Percentiles rank a stretch among this genome's conserved stretches.
Conservation (phyloP, 2,113 vertebrate genomes). For the Addax nasomaculatus region DNA sequence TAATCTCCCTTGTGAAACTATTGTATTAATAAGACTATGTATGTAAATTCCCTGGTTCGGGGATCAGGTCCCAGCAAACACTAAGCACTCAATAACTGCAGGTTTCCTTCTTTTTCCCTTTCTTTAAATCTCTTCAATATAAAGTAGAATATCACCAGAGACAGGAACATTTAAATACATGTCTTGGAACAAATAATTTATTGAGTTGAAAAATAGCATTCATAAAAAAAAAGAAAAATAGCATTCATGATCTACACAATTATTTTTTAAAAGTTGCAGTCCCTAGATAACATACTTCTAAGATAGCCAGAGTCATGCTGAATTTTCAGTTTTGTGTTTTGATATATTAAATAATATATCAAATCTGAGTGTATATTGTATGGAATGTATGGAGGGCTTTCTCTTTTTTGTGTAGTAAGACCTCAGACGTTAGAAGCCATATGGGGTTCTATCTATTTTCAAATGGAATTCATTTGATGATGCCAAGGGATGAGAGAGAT, state of each 20-base stretch:
- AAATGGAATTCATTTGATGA: slow-evolving; percentile 40
- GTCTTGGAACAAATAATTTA: background rate
- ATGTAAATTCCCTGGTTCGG: background rate
- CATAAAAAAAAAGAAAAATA: background rate
- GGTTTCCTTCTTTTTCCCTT: background rate
- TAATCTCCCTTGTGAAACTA: background rate
- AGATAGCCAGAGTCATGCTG: background rate
- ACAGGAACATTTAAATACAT: background rate
- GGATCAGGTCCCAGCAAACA: background rate
- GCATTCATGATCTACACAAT: background rate
- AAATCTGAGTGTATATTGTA: background rate
- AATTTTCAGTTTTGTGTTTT: background rate
- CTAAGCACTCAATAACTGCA: background rate
- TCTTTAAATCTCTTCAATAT: background rate
- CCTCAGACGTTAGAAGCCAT: background rate
- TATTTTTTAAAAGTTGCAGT: background rate
- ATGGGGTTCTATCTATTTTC: background rate
- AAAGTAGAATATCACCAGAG: background rate
- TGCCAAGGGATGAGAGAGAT: background rate
- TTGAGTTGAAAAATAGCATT: background rate
- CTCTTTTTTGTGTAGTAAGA: background rate
- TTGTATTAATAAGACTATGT: background rate
- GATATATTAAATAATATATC: background rate
- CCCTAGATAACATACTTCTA: background rate
- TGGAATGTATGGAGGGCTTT: background rate